Percentiles rank a stretch among this genome's conserved stretches.
phyloP scores from a whole-genome alignment of 2,797 vertebrate species.

The Falco columbarius region DNA sequence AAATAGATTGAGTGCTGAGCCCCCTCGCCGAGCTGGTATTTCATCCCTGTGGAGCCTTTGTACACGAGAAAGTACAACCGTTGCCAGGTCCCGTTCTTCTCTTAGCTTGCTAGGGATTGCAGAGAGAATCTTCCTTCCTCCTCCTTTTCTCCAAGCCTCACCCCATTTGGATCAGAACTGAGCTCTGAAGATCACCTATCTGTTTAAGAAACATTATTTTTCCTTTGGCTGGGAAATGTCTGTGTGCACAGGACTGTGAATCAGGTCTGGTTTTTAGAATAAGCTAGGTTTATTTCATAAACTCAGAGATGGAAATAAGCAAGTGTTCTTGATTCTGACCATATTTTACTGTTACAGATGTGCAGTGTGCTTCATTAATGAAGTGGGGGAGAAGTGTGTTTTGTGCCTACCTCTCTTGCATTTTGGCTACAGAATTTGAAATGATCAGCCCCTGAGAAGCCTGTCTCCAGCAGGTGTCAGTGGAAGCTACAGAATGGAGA shows the following conservation, averaged over 20 bases:
- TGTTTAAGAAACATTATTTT: neutral
- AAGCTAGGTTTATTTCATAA: neutral
- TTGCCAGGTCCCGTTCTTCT: neutral
- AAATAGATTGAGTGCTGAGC: neutral
- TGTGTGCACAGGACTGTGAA: neutral
- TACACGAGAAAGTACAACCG: neutral
- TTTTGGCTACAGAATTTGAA: neutral
- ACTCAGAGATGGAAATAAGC: neutral
- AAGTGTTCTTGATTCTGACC: neutral
- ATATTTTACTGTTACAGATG: no score
- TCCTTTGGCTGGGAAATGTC: neutral
- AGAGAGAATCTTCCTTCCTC: neutral
- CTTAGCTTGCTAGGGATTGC: neutral
- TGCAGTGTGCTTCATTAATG: neutral
- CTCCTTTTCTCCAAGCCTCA: neutral
- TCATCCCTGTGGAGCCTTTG: neutral
- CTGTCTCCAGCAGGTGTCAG: slow-evolving; percentile 69
- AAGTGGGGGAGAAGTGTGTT: neutral
- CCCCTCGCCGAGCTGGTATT: neutral
- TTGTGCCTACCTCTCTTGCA: neutral
- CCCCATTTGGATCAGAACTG: neutral
- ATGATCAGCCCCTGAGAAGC: fast-evolving
- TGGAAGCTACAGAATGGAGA: slow-evolving; percentile 50
- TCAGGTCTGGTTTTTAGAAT: neutral
- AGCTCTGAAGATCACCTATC: neutral